A percentile compares a stretch with the other conserved stretches of the same genome.
These are phyloP conservation scores for Chrysotoxum bicinctum DNA, from an alignment of 2,888 invertebrate genomes.

Conservation along the genomic window DNA sequence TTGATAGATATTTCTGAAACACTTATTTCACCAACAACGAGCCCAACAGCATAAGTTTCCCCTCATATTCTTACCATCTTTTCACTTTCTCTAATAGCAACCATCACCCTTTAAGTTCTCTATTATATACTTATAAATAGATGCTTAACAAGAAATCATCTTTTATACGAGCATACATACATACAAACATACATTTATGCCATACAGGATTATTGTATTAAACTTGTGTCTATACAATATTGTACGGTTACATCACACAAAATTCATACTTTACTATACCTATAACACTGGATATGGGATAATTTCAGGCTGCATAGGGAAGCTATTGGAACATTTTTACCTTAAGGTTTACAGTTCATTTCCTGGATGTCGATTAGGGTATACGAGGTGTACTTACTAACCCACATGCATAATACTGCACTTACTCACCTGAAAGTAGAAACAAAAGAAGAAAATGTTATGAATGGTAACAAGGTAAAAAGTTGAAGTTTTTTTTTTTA, in stretches of 20 bases:
- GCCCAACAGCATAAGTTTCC: not conserved
- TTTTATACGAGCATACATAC: conserved; percentile 28
- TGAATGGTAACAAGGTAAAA: conserved; percentile 17
- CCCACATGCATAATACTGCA: not conserved
- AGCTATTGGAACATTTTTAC: conserved; percentile 35
- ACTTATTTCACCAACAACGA: not conserved
- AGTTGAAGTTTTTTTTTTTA: not conserved
- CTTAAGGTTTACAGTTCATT: conserved; percentile 50
- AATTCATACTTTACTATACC: conserved; percentile 30
- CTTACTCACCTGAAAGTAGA: conserved; percentile 53
- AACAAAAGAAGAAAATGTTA: conserved; percentile 23
- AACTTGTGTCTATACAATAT: conserved; percentile 26
- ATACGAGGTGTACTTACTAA: not conserved
- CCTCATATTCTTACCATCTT: not conserved
- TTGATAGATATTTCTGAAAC: not conserved
- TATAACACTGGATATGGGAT: conserved; percentile 29
- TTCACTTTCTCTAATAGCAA: conserved; percentile 4
- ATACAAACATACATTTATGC: not conserved
- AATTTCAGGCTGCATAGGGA: conserved; percentile 21
- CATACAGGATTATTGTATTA: conserved; percentile 10
- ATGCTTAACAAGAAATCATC: conserved; percentile 1
- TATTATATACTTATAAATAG: not conserved
- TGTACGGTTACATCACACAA: conserved; percentile 27
- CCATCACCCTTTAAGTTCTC: not conserved
- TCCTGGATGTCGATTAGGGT: conserved; percentile 50